Percentiles rank a stretch among this genome's conserved stretches.
Evolutionary conservation across 2,113 vertebrate species (phyloP).

Genomic region (Benitochromis conjunctus): DNA sequence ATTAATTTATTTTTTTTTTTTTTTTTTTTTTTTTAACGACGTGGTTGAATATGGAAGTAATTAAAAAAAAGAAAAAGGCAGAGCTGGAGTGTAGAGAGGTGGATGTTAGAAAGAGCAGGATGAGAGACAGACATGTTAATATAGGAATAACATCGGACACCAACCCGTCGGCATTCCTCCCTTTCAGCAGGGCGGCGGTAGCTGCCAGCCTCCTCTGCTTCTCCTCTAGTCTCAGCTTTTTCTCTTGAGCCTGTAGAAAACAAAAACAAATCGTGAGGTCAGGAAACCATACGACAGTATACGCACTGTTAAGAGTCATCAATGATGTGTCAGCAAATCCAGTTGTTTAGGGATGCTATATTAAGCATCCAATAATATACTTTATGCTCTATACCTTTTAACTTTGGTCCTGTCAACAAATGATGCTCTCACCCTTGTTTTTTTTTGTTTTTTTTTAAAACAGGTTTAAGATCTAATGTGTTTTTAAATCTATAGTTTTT

Average conservation of each 20-base stretch:
- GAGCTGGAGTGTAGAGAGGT: background rate
- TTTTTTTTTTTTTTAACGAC: background rate
- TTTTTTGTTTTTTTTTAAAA: background rate
- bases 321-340: background rate
- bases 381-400: background rate
- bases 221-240: slow-evolving; percentile 83
- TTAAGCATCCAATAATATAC: background rate
- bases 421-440: background rate
- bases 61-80: background rate
- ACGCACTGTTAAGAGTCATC: background rate
- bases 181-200: slow-evolving; percentile 78
- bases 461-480: background rate
- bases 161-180: slow-evolving; percentile 91
- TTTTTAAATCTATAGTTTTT: background rate
- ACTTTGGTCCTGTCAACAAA: background rate
- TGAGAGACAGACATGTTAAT: background rate
- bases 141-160: slow-evolving; percentile 21
- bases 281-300: background rate
- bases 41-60: background rate
- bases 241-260: slow-evolving; percentile 79
- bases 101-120: background rate
- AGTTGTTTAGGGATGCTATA: background rate
- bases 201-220: slow-evolving; percentile 82
- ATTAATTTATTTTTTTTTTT: background rate
- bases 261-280: background rate